These are phyloP conservation scores for Arctocebus calabarensis DNA, from an alignment of 2,797 vertebrate genomes.

Conservation along the genomic window DNA sequence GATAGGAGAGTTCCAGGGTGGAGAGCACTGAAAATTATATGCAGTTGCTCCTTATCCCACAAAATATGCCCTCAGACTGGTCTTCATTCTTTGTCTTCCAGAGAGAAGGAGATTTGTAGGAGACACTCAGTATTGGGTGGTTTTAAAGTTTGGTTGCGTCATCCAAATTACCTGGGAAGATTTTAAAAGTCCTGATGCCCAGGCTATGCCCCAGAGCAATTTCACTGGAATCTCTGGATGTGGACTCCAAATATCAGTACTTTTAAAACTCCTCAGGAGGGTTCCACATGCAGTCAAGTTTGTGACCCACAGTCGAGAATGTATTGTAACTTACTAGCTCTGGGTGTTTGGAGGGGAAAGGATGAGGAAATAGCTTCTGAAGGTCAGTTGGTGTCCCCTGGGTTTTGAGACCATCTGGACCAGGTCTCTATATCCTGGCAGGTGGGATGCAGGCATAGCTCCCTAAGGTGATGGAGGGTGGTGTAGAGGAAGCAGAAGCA, in stretches of 20 bases:
- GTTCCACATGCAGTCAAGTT: background rate
- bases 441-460: background rate
- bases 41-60: background rate
- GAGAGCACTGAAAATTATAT: background rate
- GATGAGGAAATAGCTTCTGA: background rate
- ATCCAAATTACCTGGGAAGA: background rate
- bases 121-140: background rate
- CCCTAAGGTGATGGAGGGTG: background rate
- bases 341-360: background rate
- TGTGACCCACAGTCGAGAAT: background rate
- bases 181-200: background rate
- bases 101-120: slow-evolving; percentile 20
- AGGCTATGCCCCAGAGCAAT: background rate
- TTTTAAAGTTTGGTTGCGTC: background rate
- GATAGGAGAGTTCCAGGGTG: background rate
- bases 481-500: background rate
- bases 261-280: background rate
- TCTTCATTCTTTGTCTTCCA: background rate
- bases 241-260: background rate
- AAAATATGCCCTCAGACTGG: background rate
- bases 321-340: background rate
- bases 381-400: background rate
- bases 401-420: background rate
- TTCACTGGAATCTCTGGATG: background rate
- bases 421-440: background rate